phyloP scores from a whole-genome alignment of 2,113 vertebrate genomes.

The Platichthys stellatus region DNA sequence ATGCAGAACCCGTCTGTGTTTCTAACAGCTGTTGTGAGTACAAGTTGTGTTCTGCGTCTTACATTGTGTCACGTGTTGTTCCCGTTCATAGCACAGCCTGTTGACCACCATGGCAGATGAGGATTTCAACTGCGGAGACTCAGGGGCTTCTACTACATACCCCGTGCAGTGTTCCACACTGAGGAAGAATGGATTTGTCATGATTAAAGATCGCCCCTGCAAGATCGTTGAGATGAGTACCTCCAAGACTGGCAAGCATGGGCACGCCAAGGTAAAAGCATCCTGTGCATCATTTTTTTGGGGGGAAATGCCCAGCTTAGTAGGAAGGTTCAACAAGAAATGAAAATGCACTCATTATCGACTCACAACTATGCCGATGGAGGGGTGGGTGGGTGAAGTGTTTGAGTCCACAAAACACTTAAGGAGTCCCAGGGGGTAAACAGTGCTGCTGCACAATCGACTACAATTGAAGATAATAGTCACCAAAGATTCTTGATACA shows the following conservation, averaged over 20 bases:
- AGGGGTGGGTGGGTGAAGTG: too few relatives aligned
- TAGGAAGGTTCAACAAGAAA: too few relatives aligned
- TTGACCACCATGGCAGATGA: slow-evolving; percentile 83
- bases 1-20: too few relatives aligned
- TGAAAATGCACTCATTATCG: too few relatives aligned
- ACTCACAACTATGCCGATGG: too few relatives aligned
- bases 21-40: too few relatives aligned
- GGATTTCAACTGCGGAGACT: slow-evolving; percentile 84
- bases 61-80: neutral
- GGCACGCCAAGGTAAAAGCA: slow-evolving; percentile 90
- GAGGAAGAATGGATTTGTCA: slow-evolving; percentile 92
- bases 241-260: slow-evolving; percentile 96
- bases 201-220: slow-evolving; percentile 90
- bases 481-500: too few relatives aligned
- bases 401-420: too few relatives aligned
- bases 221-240: slow-evolving; percentile 96
- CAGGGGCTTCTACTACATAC: slow-evolving; percentile 89
- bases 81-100: neutral
- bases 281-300: neutral
- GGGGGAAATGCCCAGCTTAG: slow-evolving; percentile 11
- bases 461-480: too few relatives aligned
- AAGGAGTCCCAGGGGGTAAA: too few relatives aligned
- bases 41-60: too few relatives aligned
- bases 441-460: too few relatives aligned
- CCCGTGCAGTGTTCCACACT: slow-evolving; percentile 92